Base-by-base conservation (phyloP, 2,888 invertebrate genomes). In the Trichogramma dendrolimi region DNA sequence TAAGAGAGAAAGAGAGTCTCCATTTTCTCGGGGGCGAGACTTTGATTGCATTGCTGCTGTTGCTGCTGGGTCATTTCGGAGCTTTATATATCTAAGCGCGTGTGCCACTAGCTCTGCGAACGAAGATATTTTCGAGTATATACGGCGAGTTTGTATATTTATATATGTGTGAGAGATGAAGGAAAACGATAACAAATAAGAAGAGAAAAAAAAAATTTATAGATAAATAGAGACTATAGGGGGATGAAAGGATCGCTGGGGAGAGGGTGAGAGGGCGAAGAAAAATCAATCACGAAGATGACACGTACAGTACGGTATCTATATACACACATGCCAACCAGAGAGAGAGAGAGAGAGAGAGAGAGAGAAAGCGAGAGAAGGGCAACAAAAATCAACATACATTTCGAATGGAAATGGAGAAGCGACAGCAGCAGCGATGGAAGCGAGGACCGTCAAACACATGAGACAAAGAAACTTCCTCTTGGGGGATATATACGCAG, bases 401-500 rank as follows among this genome's bases (percentile, higher is more conserved):
- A 43, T 46, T 49, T 50, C 42, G 54, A 5, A 39, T 8, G 27
- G 39, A 7, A 14, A 41, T 6, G 55, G 48, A 57, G 58, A 57
- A 55, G 60, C 52, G 62, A 60, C n/a, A 2, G 27, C 27, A 27
- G 27, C 27, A 27, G 53, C 58, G 63, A 65, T 67, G 67, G 68
- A 68, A 65, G 55, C 48, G 65, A 65, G 58, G 58, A 57, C 58
- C 8, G 14, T 8, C n/a, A 51, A 8, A 11, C n/a, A 11, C n/a
- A 62, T 68, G 69, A 72, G 71, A 73, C 70, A 73, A 73, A 73
- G 71, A 70, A 69, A 67, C 44, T 69, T 69, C 67, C 68, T 69
- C 68, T 49, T 14, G 11, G 61, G 66, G 67, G 66, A 70, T 66
- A 55, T 55, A 58, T 58, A 60, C 47, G 50, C 51, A 54, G 49